These are phyloP conservation scores for Dicentrarchus labrax DNA, from an alignment of 2,113 vertebrate genomes.

Conservation along the genomic window DNA sequence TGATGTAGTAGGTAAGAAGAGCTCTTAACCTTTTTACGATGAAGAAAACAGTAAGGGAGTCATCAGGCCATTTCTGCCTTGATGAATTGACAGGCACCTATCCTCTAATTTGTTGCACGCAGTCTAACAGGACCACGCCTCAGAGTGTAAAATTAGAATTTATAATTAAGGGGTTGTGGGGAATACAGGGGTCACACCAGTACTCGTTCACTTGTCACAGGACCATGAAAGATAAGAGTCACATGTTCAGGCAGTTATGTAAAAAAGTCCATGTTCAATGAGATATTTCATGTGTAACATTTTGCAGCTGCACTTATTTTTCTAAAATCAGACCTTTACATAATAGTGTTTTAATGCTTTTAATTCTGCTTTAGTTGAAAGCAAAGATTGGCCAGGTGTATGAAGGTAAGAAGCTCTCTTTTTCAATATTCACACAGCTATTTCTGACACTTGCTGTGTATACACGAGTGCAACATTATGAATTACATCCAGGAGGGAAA, in stretches of 20 bases:
- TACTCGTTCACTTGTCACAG: conserved; percentile 52
- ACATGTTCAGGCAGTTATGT: conserved; percentile 43
- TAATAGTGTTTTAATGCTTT: no score
- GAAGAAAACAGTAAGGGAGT: background rate
- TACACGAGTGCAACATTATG: background rate
- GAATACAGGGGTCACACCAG: conserved; percentile 37
- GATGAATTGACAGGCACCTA: conserved; percentile 57
- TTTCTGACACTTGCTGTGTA: no score
- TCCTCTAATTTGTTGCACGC: conserved; percentile 74
- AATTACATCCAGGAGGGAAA: background rate
- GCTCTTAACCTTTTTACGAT: conserved; percentile 17
- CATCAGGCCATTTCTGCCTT: conserved; percentile 1
- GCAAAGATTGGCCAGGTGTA: background rate
- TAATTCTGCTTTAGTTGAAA: no score
- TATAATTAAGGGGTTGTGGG: conserved; percentile 71
- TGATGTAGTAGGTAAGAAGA: background rate
- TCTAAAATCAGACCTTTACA: background rate
- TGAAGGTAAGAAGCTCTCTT: background rate
- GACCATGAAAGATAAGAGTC: conserved; percentile 52
- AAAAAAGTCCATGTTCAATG: conserved; percentile 28
- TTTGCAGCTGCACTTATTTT: background rate
- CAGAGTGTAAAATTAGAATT: conserved; percentile 75
- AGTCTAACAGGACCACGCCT: conserved; percentile 61
- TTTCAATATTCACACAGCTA: background rate
- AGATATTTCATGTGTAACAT: conserved; percentile 6